A percentile compares a stretch with the other conserved stretches of the same genome.
Evolutionary conservation across 2,113 vertebrate species (phyloP).

Genomic region (Symphodus melops): DNA sequence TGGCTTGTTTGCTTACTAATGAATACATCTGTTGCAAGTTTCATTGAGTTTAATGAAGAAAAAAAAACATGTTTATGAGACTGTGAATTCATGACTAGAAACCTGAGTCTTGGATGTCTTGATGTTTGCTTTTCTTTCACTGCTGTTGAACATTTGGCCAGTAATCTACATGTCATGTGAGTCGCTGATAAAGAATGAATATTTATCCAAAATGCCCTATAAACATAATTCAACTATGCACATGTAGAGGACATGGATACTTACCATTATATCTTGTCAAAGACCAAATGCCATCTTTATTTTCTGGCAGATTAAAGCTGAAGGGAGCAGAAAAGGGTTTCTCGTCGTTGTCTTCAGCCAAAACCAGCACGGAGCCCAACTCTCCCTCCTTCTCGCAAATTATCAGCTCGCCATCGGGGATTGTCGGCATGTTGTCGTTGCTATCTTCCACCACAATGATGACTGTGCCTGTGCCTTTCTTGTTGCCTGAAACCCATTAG

Average conservation of each 20-base stretch:
- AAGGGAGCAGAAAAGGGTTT: slow-evolving; percentile 83
- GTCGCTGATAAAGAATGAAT: neutral
- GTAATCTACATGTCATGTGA: too few species aligned
- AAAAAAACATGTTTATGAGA: too few species aligned
- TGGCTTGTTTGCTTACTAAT: too few species aligned
- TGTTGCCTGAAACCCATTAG: slow-evolving; percentile 77
- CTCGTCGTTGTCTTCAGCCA: slow-evolving; percentile 82
- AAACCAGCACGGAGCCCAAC: slow-evolving; percentile 69
- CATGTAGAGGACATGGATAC: neutral
- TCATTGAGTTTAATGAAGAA: too few species aligned
- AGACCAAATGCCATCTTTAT: slow-evolving; percentile 79
- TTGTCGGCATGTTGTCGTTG: slow-evolving; percentile 85
- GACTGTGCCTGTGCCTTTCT: slow-evolving; percentile 88
- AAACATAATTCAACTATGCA: too few species aligned
- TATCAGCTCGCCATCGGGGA: slow-evolving; percentile 44
- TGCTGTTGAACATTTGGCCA: neutral
- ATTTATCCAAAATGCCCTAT: neutral
- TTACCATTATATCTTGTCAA: slow-evolving; percentile 80
- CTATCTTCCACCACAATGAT: slow-evolving; percentile 83
- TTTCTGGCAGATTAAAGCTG: slow-evolving; percentile 68
- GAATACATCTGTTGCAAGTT: too few species aligned
- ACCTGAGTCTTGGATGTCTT: too few species aligned
- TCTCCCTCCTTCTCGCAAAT: slow-evolving; percentile 81
- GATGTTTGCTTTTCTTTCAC: too few species aligned
- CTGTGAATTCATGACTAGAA: too few species aligned